Percentiles rank a stretch among this genome's conserved stretches.
These are phyloP conservation scores for Agelaius tricolor DNA, from an alignment of 2,113 vertebrate species.

Conservation along the genomic window DNA sequence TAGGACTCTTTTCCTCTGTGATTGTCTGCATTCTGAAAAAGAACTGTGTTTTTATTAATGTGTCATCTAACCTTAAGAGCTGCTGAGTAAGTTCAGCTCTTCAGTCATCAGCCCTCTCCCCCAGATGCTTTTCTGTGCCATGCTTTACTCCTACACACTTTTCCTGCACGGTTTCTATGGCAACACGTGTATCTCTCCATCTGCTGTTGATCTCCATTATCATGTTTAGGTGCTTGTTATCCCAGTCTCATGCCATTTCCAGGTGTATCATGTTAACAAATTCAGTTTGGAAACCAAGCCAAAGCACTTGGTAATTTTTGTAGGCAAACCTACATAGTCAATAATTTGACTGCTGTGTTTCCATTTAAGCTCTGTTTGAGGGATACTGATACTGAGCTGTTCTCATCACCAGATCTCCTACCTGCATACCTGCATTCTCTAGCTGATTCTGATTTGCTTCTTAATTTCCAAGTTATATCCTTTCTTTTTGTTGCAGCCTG, in stretches of 20 bases:
- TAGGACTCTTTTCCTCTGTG: background rate
- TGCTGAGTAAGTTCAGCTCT: background rate
- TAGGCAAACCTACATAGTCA: background rate
- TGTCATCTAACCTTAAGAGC: background rate
- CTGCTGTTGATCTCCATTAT: conserved; percentile 16
- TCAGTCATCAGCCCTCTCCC: background rate
- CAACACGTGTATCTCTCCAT: conserved; percentile 36
- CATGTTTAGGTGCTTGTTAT: background rate
- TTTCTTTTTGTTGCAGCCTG: background rate
- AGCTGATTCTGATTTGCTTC: background rate
- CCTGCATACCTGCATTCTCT: background rate
- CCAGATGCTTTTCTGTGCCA: background rate
- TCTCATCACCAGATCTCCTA: background rate
- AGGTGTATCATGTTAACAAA: background rate
- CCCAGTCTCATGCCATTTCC: background rate
- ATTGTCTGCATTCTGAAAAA: background rate
- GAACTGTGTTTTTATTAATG: background rate
- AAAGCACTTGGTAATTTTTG: background rate
- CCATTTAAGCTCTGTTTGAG: background rate
- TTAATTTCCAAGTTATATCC: background rate
- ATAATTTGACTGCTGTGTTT: background rate
- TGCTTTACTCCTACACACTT: conserved; percentile 44
- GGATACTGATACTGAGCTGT: background rate
- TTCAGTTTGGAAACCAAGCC: background rate
- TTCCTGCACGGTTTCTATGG: conserved; percentile 51